Evolutionary conservation across 2,797 vertebrate genomes (phyloP).

Genomic region (Sparus aurata): DNA sequence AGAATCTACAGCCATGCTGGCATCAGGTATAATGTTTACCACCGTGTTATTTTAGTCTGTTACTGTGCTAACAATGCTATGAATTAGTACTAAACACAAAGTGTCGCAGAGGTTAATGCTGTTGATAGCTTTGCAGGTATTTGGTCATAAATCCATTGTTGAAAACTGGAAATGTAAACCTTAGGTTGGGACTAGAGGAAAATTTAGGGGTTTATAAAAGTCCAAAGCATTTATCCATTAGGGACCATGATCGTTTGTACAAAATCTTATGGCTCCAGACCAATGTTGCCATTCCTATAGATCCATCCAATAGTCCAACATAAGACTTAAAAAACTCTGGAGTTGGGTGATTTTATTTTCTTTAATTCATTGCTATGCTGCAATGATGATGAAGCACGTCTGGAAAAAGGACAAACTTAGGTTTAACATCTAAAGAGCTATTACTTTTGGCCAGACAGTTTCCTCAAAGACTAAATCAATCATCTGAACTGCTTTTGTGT

Average conservation of each 20-base stretch:
- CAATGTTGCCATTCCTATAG: not conserved
- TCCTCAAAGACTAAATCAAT: constrained; percentile 30
- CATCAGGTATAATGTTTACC: not conserved
- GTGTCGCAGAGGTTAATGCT: not conserved
- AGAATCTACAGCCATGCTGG: not conserved
- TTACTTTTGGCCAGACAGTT: constrained; percentile 38
- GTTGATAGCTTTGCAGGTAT: not conserved
- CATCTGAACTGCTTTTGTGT: constrained; percentile 33
- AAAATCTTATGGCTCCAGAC: not conserved
- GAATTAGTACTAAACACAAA: not conserved
- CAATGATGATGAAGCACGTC: constrained; percentile 41
- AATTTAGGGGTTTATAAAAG: not conserved
- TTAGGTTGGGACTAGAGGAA: not conserved
- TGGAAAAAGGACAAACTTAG: constrained; percentile 32
- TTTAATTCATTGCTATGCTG: constrained; percentile 14
- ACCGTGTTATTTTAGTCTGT: not conserved
- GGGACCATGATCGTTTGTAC: not conserved
- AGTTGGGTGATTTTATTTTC: constrained; percentile 7
- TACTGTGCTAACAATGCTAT: not conserved
- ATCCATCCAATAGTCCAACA: not conserved
- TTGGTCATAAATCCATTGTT: not conserved
- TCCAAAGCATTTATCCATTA: not conserved
- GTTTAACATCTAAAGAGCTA: constrained; percentile 25
- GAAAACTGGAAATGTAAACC: not conserved
- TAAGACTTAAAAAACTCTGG: constrained; percentile 9